Conservation (phyloP, 2,797 vertebrate genomes). For the Enteromius argenteus region DNA sequence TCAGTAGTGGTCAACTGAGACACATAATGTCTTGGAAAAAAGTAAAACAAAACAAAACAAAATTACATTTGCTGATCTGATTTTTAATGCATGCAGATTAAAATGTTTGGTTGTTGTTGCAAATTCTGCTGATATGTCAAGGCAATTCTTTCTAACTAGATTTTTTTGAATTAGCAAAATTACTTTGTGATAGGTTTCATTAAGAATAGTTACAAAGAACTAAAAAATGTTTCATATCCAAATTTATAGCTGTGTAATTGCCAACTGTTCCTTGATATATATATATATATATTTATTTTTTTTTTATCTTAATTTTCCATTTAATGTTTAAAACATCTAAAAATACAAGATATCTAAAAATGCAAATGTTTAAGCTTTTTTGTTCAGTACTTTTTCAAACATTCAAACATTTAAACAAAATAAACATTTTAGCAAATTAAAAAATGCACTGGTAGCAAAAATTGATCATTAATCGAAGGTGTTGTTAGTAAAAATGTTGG, state of each 20-base stretch:
- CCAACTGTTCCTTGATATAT: too few relatives aligned
- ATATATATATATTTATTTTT: too few relatives aligned
- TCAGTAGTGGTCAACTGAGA: slow-evolving; percentile 2
- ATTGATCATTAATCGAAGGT: background rate
- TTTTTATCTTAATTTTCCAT: too few relatives aligned
- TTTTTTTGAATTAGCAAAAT: background rate
- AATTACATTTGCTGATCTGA: background rate
- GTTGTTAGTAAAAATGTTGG: background rate
- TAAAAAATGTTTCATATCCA: too few relatives aligned
- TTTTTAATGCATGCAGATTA: background rate
- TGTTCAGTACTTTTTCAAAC: too few relatives aligned
- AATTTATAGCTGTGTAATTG: too few relatives aligned
- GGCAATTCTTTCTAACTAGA: background rate
- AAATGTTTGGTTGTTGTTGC: background rate
- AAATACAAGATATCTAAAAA: too few relatives aligned
- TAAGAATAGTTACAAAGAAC: too few relatives aligned
- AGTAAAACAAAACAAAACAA: background rate
- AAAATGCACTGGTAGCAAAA: background rate
- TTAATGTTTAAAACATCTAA: too few relatives aligned
- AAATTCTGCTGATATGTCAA: background rate
- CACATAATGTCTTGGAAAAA: background rate
- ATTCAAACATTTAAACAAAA: background rate
- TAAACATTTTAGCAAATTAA: background rate
- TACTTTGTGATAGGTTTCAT: too few relatives aligned
- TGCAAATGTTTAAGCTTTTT: too few relatives aligned